phyloP scores from a whole-genome alignment of 2,797 vertebrate genomes.

The Malurus leucopterus region DNA sequence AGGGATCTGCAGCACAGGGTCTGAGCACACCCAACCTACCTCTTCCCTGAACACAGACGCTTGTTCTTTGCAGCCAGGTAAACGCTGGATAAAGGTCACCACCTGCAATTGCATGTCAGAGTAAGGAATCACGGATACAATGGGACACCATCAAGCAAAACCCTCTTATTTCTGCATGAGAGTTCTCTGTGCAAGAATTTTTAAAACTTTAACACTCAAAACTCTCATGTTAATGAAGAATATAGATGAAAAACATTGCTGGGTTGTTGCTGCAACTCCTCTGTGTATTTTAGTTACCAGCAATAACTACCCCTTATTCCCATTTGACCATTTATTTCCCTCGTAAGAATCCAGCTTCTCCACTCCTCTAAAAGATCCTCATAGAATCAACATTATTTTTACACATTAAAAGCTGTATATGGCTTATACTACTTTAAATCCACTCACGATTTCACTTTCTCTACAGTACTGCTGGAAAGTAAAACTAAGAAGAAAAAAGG shows the following conservation, averaged over 20 bases:
- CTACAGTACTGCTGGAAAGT: not conserved
- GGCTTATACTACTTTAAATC: not conserved
- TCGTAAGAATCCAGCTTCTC: not conserved
- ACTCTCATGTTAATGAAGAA: not conserved
- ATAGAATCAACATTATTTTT: not conserved
- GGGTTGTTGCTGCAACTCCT: not conserved
- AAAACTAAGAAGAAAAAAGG: not conserved
- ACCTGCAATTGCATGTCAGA: conserved; percentile 70
- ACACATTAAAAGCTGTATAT: not conserved
- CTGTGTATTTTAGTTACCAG: not conserved
- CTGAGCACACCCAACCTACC: conserved; percentile 68
- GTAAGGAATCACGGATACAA: not conserved
- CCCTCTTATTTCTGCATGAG: fast-evolving
- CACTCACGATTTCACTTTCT: not conserved
- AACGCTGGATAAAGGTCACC: conserved; percentile 84
- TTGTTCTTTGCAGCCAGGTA: conserved; percentile 87
- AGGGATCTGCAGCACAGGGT: not conserved
- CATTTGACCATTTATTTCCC: not conserved
- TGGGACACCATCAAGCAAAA: not conserved
- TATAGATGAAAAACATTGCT: not conserved
- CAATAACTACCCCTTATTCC: not conserved
- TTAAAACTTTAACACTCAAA: not conserved
- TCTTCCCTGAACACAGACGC: conserved; percentile 87
- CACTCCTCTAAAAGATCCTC: not conserved
- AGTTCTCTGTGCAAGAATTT: not conserved